Conservation (phyloP, 2,113 vertebrate species). For the Lycocorax pyrrhopterus region DNA sequence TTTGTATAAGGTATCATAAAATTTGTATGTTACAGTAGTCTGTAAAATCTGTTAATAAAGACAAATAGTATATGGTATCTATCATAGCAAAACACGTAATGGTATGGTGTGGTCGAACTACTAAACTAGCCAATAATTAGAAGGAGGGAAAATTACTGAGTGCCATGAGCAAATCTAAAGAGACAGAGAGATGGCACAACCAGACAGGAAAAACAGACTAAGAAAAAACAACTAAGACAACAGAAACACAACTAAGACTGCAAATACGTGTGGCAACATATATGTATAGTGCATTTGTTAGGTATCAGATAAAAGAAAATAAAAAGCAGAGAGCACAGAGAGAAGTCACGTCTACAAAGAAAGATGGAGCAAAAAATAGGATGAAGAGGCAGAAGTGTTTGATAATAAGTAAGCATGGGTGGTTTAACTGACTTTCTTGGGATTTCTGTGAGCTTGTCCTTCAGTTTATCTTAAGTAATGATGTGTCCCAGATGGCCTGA, state of each 20-base stretch:
- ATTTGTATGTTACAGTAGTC: not conserved
- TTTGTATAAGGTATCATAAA: not conserved
- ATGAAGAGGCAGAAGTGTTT: not conserved
- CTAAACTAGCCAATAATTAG: not conserved
- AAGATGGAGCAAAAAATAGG: not conserved
- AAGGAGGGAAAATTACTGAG: not conserved
- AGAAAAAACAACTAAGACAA: too few relatives aligned
- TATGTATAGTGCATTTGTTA: not conserved
- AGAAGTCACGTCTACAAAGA: not conserved
- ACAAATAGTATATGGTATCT: not conserved
- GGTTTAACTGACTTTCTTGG: not conserved
- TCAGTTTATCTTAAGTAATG: not conserved
- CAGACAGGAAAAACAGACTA: not conserved
- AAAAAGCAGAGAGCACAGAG: not conserved
- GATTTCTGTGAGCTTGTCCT: not conserved
- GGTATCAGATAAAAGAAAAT: not conserved
- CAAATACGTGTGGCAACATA: not conserved
- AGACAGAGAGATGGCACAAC: not conserved
- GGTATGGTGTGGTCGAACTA: not conserved
- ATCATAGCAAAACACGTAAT: not conserved
- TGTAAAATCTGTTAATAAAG: not conserved
- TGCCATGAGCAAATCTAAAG: not conserved
- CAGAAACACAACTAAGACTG: not conserved
- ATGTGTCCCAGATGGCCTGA: not conserved
- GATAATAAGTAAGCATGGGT: not conserved